phyloP scores from a whole-genome alignment of 2,797 vertebrate species.

The Coregonus ussuriensis region DNA sequence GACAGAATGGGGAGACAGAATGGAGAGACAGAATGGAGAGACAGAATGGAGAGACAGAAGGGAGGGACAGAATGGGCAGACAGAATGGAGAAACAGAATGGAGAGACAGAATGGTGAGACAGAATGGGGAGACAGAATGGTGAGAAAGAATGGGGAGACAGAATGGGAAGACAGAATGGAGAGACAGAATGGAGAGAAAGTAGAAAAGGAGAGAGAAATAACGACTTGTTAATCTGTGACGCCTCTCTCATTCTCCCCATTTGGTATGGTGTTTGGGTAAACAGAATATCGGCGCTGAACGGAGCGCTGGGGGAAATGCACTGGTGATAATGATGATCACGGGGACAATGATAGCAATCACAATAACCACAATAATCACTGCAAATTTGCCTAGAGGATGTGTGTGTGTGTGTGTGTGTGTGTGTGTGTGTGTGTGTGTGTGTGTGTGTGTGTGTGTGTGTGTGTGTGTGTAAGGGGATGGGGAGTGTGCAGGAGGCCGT shows the following conservation, averaged over 20 bases:
- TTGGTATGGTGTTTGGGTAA: constrained; percentile 70
- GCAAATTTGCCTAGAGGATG: constrained; percentile 48
- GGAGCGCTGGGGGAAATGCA: constrained; percentile 59
- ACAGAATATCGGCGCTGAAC: constrained; percentile 63
- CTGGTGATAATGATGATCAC: constrained; percentile 67
- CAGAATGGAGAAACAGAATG: no score
- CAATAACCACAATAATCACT: constrained; percentile 69
- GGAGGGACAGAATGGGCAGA: no score
- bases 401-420: not conserved
- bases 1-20: no score
- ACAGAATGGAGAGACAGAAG: no score
- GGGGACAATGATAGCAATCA: constrained; percentile 74
- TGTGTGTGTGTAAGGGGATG: not conserved
- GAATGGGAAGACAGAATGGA: no score
- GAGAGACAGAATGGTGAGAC: no score
- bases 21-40: no score
- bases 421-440: constrained; percentile 8
- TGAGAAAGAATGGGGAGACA: no score
- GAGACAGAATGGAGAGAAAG: not conserved
- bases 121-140: no score
- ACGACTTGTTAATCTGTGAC: constrained; percentile 62
- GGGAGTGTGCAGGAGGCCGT: not conserved
- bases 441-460: constrained; percentile 11
- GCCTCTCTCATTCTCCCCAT: constrained; percentile 54
- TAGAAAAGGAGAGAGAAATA: not conserved